A percentile compares a stretch with the other conserved stretches of the same genome.
phyloP scores from a whole-genome alignment of 2,113 vertebrate genomes.

The Benthochromis sp. region DNA sequence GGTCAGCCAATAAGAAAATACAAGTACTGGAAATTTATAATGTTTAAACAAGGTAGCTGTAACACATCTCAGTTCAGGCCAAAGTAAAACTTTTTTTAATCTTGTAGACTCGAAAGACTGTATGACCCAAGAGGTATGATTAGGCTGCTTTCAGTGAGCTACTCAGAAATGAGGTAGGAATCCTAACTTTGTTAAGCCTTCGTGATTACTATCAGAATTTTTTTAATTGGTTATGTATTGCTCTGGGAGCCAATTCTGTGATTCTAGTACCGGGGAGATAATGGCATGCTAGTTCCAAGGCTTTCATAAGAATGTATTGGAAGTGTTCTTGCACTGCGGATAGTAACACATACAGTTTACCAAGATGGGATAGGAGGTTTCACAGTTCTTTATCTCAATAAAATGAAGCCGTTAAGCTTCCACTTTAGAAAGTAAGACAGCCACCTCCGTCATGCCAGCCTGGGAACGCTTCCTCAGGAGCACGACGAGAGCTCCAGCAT shows the following conservation, averaged over 20 bases:
- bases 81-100: not conserved
- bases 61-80: not conserved
- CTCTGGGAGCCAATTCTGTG: not conserved
- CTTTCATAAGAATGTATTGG: not conserved
- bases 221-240: not conserved
- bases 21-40: not conserved
- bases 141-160: not conserved
- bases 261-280: not conserved
- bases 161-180: not conserved
- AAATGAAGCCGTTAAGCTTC: conserved; percentile 6
- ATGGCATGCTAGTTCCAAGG: not conserved
- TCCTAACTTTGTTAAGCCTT: not conserved
- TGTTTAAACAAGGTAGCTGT: not conserved
- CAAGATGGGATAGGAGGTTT: not conserved
- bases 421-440: not conserved
- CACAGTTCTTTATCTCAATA: not conserved
- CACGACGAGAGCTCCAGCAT: conserved; percentile 1
- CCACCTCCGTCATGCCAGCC: not conserved
- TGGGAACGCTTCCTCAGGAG: not conserved
- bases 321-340: not conserved
- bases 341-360: not conserved
- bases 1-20: not conserved
- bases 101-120: not conserved
- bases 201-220: not conserved
- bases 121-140: not conserved